Evolutionary conservation across 1,140 invertebrate species (phyloP), one percentile per base, ranked within the genome.

Genomic region (Cotesia glomerata): DNA sequence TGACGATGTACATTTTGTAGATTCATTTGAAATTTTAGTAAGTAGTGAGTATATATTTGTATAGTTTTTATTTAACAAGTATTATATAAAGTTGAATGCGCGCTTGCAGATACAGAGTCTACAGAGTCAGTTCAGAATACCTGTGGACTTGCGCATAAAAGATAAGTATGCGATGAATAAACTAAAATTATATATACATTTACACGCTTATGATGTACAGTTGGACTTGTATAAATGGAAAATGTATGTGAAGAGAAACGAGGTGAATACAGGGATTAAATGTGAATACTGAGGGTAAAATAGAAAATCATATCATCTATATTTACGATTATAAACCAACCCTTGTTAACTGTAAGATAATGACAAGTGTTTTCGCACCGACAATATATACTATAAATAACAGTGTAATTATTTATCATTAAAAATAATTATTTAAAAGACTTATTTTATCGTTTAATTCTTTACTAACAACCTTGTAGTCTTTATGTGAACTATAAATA

Each of bases 111-210:
- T 73, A 69, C 62, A 26, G 26, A 26, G 26, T 26, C 26, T 26
- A 26, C 26, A 26, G 1, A 26, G 1, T 26, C 56, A 69, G 68
- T n/a, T 5, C n/a, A 54, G 52, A 16, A 54, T 39, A 63, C 14
- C 11, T 36, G 39, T 51, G 52, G 14, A 58, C 63, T 72, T 78
- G 71, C 75, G 71, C 58, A 65, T 66, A 74, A 74, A 76, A 75
- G 74, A 54, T 75, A 77, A 78, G 76, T 78, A 74, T 74, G 64
- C 67, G 67, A 26, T 80, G 79, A 79, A 78, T 80, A 80, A 78
- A 79, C 74, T 76, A 76, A 76, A 45, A 7, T 3, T 11, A 45
- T 11, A 45, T 5, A 45, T 45, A 45, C 2, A 45, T 45, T 45
- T 45, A 45, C 39, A 45, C 7, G 39, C 11, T 7, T 45, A 45